Evolutionary conservation across 2,888 invertebrate species (phyloP), one percentile per base, ranked within the genome.

Genomic region (Unio pictorum): DNA sequence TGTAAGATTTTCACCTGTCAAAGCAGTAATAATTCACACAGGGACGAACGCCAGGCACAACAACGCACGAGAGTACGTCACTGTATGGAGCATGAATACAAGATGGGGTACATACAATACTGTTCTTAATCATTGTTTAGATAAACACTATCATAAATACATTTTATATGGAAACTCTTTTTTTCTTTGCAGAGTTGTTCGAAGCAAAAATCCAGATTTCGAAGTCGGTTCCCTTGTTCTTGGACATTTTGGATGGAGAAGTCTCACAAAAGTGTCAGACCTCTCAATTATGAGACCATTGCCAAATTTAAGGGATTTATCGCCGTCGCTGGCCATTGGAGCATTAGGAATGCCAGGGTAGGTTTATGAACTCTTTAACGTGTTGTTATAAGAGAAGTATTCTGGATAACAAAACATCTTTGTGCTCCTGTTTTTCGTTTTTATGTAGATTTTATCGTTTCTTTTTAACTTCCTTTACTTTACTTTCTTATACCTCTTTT

Each of bases 301-400:
- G 8, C 78, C 79, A 20, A 73, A 76, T 8, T 70, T 93, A 57
- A 92, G 91, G 57, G 90, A 92, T 54, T 88, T 94, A 69, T 92
- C 94, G 1, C 79, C 91, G 11, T 94, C 94, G 0, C 90, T 93
- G 66, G 92, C 91, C n/a, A 88, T 94, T 28, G 94, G 94, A 67
- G 87, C 92, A 63, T 89, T 94, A 61, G 94, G 94, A 81, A 94
- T 94, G 93, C 93, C 94, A 61, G 94, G 94, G 94, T 94, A 91
- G 87, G 89, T 62, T 3, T n/a, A 61, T 18, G 61, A 28, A 34
- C 61, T 30, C 1, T 20, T 45, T 84, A n/a, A 4, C 15, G 1
- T 34, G n/a, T 23, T 18, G 23, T 18, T 18, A 30, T 55, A 34
- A 34, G 34, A 34, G 34, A 34, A 23, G 26, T 61, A 15, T 59